Percentiles rank a stretch among this genome's conserved stretches.
phyloP scores from a whole-genome alignment of 1,140 invertebrate species.

The Elymnias hypermnestra region DNA sequence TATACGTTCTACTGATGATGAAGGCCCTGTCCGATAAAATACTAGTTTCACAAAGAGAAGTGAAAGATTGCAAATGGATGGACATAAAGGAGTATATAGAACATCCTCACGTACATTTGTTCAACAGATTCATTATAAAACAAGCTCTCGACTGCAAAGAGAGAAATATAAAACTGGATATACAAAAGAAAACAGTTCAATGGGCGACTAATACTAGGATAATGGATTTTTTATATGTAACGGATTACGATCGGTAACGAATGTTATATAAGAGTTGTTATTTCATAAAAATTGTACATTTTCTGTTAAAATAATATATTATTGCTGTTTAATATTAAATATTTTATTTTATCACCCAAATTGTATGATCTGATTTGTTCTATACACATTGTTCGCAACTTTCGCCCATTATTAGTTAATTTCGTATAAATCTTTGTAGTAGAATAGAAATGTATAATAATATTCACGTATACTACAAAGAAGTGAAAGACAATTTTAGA shows the following conservation, averaged over 20 bases:
- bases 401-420: no score
- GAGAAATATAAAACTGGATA: conserved; percentile 77
- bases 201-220: conserved; percentile 44
- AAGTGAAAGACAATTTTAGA: no score
- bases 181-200: conserved; percentile 60
- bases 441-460: no score
- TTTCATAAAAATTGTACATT: no score
- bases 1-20: conserved; percentile 87
- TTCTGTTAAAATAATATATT: no score
- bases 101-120: conserved; percentile 84
- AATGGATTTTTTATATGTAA: conserved; percentile 45
- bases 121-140: conserved; percentile 82
- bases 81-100: conserved; percentile 83
- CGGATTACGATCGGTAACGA: conserved; percentile 28
- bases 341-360: no score
- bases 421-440: no score
- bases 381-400: no score
- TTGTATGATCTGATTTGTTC: no score
- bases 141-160: conserved; percentile 81
- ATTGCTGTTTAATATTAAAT: no score
- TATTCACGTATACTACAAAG: no score
- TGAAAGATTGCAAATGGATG: conserved; percentile 89
- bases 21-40: conserved; percentile 82
- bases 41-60: conserved; percentile 83
- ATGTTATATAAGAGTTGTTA: no score